These are phyloP conservation scores for Itoplectis maculator DNA, from an alignment of 2,888 invertebrate species.

Conservation along the genomic window DNA sequence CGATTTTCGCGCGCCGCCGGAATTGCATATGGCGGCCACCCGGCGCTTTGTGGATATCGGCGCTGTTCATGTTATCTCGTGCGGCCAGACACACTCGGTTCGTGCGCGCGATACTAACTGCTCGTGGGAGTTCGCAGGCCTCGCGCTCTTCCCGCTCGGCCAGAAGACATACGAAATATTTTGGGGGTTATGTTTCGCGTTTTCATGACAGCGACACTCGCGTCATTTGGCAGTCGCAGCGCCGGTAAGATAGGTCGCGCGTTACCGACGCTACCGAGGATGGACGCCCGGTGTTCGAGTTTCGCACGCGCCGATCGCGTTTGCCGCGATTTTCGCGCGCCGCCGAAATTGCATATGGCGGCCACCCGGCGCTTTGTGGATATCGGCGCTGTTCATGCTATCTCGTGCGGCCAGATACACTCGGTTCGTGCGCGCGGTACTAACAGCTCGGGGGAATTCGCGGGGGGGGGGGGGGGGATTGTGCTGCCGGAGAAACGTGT, in stretches of 20 bases:
- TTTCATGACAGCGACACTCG: slow-evolving; percentile 30
- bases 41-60: background rate
- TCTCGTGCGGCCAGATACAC: slow-evolving; percentile 32
- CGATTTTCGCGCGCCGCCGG: background rate
- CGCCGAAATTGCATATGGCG: background rate
- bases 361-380: background rate
- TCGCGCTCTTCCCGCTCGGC: too few species aligned
- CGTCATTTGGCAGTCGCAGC: slow-evolving; percentile 34
- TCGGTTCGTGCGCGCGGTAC: too few species aligned
- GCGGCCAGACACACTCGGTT: slow-evolving; percentile 23
- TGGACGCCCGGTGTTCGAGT: background rate
- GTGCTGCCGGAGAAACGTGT: background rate
- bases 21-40: background rate
- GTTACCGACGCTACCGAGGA: too few species aligned
- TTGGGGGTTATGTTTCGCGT: background rate
- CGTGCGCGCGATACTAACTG: too few species aligned
- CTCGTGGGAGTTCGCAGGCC: background rate
- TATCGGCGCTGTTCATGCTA: slow-evolving; percentile 5
- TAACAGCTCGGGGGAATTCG: too few species aligned
- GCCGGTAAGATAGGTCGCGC: slow-evolving; percentile 2
- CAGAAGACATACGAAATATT: too few species aligned
- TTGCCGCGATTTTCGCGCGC: background rate
- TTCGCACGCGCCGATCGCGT: background rate
- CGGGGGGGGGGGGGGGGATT: too few species aligned
- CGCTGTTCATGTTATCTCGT: slow-evolving; percentile 23